These are phyloP conservation scores for Tetramorium bicarinatum DNA, from an alignment of 2,888 invertebrate genomes.

Conservation along the genomic window DNA sequence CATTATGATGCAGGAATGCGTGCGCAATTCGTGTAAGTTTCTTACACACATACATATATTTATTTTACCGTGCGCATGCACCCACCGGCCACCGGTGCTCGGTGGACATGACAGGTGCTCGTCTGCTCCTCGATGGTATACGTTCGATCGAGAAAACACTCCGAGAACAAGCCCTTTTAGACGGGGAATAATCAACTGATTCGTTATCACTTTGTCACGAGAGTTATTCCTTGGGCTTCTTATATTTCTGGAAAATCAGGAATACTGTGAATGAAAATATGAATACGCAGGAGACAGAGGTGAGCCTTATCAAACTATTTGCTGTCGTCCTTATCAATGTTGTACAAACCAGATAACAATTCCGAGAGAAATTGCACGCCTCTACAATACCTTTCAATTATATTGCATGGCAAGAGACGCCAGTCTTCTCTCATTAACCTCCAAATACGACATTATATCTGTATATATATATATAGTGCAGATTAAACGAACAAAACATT, in stretches of 20 bases:
- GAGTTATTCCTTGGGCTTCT: constrained; percentile 7
- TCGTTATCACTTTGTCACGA: background rate
- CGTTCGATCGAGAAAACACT: constrained; percentile 52
- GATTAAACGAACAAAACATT: background rate
- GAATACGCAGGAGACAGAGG: constrained; percentile 72
- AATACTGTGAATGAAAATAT: constrained; percentile 55
- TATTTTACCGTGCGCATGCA: constrained; percentile 71
- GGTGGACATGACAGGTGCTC: constrained; percentile 75
- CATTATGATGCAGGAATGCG: constrained; percentile 2
- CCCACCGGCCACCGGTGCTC: constrained; percentile 64
- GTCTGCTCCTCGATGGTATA: constrained; percentile 74
- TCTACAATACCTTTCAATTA: background rate
- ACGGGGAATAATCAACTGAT: background rate
- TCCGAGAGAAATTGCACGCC: background rate
- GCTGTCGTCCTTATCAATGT: background rate
- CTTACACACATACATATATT: background rate
- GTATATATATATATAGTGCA: no score
- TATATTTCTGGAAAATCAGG: background rate
- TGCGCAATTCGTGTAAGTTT: constrained; percentile 7
- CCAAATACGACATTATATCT: background rate
- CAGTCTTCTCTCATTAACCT: constrained; percentile 19
- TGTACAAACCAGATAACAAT: background rate
- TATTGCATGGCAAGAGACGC: background rate
- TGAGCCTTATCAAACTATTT: constrained; percentile 57
- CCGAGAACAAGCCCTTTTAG: constrained; percentile 36